phyloP scores from a whole-genome alignment of 2,113 vertebrate species.

The Microcebus ravelobensis region DNA sequence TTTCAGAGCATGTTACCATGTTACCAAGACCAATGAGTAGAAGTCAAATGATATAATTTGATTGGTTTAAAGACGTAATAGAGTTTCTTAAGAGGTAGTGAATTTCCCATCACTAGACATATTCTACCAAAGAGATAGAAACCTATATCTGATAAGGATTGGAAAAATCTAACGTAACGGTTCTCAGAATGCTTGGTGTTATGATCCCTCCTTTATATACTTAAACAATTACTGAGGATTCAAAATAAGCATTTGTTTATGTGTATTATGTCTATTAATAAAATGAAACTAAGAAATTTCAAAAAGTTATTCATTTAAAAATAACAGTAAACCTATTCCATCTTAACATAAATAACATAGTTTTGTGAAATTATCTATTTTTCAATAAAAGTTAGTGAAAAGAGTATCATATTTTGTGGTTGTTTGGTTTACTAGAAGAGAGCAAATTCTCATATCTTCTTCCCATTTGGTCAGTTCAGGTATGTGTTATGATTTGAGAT shows the following conservation, averaged over 20 bases:
- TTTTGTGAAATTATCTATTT: background rate
- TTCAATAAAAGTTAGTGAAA: background rate
- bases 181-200: background rate
- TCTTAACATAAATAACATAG: background rate
- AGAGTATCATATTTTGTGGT: background rate
- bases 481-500: background rate
- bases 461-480: background rate
- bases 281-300: background rate
- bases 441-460: background rate
- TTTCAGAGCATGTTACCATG: background rate
- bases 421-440: background rate
- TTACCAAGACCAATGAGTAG: background rate
- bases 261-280: background rate
- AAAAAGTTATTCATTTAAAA: background rate
- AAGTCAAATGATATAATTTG: background rate
- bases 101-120: background rate
- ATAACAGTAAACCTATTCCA: background rate
- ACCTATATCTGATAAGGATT: background rate
- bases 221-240: background rate
- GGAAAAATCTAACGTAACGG: background rate
- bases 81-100: background rate
- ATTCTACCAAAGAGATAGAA: background rate
- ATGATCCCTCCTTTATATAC: background rate
- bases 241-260: background rate
- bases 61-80: background rate